phyloP scores from a whole-genome alignment of 1,140 invertebrate species.

The Diabrotica virgifera region DNA sequence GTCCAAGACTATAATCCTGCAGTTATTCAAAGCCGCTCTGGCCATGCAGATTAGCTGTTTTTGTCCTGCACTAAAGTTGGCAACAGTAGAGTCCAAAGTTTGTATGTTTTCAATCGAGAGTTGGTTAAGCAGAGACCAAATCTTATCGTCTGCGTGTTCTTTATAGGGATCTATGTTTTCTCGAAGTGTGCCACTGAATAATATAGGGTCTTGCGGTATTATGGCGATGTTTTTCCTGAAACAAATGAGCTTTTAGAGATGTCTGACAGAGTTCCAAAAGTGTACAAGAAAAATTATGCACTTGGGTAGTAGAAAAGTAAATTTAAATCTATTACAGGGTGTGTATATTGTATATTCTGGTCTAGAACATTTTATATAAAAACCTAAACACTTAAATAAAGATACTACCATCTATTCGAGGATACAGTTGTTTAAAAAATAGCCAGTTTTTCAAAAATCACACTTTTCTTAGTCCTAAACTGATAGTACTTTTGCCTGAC shows the following conservation, averaged over 20 bases:
- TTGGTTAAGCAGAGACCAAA: constrained; percentile 38
- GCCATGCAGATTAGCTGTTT: constrained; percentile 76
- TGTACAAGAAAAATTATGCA: too few species aligned
- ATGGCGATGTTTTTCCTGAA: constrained; percentile 72
- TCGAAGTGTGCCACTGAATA: constrained; percentile 49
- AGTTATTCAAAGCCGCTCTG: constrained; percentile 68
- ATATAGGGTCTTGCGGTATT: constrained; percentile 76
- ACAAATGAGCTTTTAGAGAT: constrained; percentile 41
- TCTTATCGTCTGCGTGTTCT: constrained; percentile 49
- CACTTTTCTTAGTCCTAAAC: too few species aligned
- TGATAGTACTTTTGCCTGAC: too few species aligned
- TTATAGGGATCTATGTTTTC: constrained; percentile 57
- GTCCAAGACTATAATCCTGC: constrained; percentile 77
- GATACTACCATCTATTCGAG: too few species aligned
- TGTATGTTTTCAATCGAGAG: constrained; percentile 31
- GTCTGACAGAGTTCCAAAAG: too few species aligned
- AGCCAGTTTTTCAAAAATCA: too few species aligned
- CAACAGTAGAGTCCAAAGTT: constrained; percentile 59
- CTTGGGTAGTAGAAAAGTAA: too few species aligned
- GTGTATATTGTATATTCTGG: too few species aligned
- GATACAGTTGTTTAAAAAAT: too few species aligned
- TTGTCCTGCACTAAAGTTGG: constrained; percentile 74
- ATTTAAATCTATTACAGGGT: too few species aligned
- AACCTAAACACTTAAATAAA: too few species aligned
- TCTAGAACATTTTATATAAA: too few species aligned